Base-by-base conservation (phyloP, 2,888 invertebrate species). In the Eristalis intricaria region DNA sequence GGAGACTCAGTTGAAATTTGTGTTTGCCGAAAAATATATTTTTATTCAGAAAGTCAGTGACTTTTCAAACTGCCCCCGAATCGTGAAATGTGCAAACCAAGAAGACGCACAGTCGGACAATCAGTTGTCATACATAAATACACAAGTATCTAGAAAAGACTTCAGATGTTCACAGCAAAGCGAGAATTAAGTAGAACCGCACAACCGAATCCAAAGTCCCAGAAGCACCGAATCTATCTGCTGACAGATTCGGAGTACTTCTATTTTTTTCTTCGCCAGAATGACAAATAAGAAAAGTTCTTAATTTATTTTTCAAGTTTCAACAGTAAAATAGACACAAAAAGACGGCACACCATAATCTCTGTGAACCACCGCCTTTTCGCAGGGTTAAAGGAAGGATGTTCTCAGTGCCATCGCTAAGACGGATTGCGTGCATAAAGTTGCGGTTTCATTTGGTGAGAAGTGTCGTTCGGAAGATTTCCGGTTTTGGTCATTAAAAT, bases 261-360 rank as follows among this genome's bases (percentile, higher is more conserved):
- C 26, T 11, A n/a, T 58, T 23, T 22, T 58, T 76, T 60, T 71
- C 71, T 80, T 76, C 63, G 19, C 38, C 40, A 63, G 13, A 84
- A 74, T 85, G 89, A 91, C 90, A 91, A 90, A 91, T 90, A 90
- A 89, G 90, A 90, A 92, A 92, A 92, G 90, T 92, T 92, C 92
- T 91, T 91, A 92, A 92, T 92, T 92, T 92, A 92, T 92, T 91
- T 91, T 91, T 90, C 64, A 70, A 70, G 22, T 69, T 68, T 38
- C 58, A 70, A 70, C 19, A 29, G 50, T 50, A 26, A 66, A 23
- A 29, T 11, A 50, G 22, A 65, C 38, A 79, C 38, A 63, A 56
- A 23, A 8, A 56, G 35, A 66, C 68, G 32, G 56, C 66, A 77
- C 50, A 50, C 50, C 19, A 86, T 65, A 43, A 61, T 74, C 43